Base-by-base conservation (phyloP, 1,140 invertebrate species). In the Amphibalanus amphitrite region DNA sequence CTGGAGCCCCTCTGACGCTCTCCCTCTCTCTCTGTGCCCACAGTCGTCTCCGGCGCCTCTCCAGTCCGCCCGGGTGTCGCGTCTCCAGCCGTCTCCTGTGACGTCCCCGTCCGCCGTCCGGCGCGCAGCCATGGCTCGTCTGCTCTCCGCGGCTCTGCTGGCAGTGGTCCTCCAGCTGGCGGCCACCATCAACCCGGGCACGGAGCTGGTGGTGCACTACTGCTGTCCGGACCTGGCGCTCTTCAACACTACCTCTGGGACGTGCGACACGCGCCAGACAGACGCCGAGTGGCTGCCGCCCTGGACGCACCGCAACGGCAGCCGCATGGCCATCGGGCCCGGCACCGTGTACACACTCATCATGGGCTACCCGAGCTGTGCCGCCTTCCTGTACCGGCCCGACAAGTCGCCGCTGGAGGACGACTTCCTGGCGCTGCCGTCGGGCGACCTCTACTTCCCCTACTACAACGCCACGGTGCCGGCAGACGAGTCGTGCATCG, bases 301-400 rank as follows among this genome's bases (percentile, higher is more conserved):
- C 23, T 65, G 64, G 64, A 65, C 64, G 64, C 64, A 65, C 64
- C 64, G 64, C 26, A 65, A 65, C 64, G 64, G 64, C 64, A 65
- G 23, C 23, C 64, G 64, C 23, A 23, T 65, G 64, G 6, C 20
- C 26, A 23, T 65, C 23, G 64, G 64, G 6, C 23, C 26, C 64
- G 64, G 64, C 20, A 65, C 64, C 26, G 26, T 65, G 23, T 65
- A 65, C 64, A 65, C 64, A 25, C 26, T 65, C 23, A 65, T 65
- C 64, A 65, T 26, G 64, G 64, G 64, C 23, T 65, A n/a, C 64
- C 64, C 64, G 6, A 23, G 64, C 64, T 65, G 64, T 25, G 26
- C 10, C 26, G 64, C 64, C 23, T 26, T 65, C 64, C 20, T 65
- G 10, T 65, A n/a, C 64, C 23, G 26, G 64, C 64, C 64, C 10